These are phyloP conservation scores for Hylaeus anthracinus DNA, from an alignment of 1,140 invertebrate species.

Conservation along the genomic window DNA sequence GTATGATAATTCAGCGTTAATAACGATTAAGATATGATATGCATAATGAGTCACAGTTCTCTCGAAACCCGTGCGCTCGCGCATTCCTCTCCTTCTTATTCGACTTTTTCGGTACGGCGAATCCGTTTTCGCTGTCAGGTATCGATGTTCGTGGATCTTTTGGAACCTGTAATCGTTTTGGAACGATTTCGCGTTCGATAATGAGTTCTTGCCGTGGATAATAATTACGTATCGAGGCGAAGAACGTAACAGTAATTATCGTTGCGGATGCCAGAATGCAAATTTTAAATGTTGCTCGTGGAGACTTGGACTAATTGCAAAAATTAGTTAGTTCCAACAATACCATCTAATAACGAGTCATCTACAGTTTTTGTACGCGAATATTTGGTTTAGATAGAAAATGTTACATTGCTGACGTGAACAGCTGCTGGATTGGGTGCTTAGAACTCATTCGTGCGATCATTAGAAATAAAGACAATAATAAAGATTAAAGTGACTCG, in stretches of 20 bases:
- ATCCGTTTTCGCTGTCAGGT: neutral
- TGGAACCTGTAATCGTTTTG: neutral
- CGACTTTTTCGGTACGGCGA: neutral
- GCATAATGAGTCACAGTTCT: neutral
- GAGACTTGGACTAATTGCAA: no score
- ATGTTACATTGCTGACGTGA: slow-evolving; percentile 10
- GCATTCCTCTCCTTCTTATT: neutral
- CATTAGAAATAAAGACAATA: slow-evolving; percentile 23
- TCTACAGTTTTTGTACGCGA: no score
- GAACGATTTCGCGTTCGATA: neutral
- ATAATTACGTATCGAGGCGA: no score
- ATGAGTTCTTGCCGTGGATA: no score
- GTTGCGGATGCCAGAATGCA: no score
- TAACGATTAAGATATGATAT: slow-evolving; percentile 39
- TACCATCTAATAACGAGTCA: no score
- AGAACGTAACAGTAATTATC: no score
- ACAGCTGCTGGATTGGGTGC: slow-evolving; percentile 16
- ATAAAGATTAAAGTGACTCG: slow-evolving; percentile 20
- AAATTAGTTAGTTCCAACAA: no score
- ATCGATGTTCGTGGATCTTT: neutral
- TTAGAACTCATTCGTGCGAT: slow-evolving; percentile 10
- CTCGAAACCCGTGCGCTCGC: neutral
- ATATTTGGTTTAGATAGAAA: slow-evolving; percentile 5
- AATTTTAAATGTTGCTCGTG: no score
- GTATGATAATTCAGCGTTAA: slow-evolving; percentile 29